Base-by-base conservation (phyloP, 1,140 invertebrate species). In the Pogonus chalceus region DNA sequence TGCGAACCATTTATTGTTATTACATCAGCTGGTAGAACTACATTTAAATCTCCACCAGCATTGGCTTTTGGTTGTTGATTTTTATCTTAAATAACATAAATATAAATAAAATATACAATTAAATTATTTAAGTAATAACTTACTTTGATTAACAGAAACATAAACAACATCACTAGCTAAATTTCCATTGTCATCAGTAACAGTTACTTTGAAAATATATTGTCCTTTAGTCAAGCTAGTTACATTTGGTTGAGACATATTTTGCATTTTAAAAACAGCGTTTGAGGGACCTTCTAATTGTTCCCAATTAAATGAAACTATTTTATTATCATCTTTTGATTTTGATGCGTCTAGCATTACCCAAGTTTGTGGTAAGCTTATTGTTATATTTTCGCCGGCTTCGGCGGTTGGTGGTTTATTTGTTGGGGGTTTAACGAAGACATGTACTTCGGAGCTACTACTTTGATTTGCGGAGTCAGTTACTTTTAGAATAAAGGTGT, bases 401-500 rank as follows among this genome's bases (percentile, higher is more conserved):
- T 74, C 72, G 67, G 90, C 89, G 59, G 79, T 76, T 0, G 89
- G 89, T 14, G 88, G 88, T 58, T 85, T 84, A 67, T 92, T 90
- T 1, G 85, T 89, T 2, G 89, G 87, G 35, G 85, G 84, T 67
- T 95, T 94, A 0, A 97, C 93, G 73, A 95, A 94, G 1, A 97
- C 91, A 65, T 91, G 89, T 1, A 95, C 90, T 35, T 79, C 26
- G 3, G 26, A 56, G 21, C 20, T 20, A 48, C 88, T 90, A 3
- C 79, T 85, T 73, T 96, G 92, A 1, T 87, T 87, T 1, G 87
- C 86, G 55, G 84, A 85, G 64, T 96, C 93, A 3, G 88, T 94
- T 1, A 96, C 92, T 76, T 91, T 92, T 2, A 97, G 72, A 7
- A 88, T 85, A 74, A 96, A 96, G 4, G 89, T 94, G 65, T 96